Evolutionary conservation across 2,888 invertebrate genomes (phyloP), one percentile per base, ranked within the genome.

Genomic region (Diadromus collaris): DNA sequence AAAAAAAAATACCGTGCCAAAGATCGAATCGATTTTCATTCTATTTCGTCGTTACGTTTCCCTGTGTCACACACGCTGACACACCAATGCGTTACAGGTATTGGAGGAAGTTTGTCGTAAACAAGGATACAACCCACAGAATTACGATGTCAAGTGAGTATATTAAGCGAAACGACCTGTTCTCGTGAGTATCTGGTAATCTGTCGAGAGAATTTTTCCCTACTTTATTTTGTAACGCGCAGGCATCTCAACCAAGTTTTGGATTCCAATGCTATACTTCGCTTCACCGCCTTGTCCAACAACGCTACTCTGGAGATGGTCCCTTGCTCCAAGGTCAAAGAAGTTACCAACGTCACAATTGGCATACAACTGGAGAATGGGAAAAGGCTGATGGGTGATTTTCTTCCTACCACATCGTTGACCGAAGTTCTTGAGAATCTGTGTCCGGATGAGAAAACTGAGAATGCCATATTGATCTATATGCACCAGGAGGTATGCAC

Each of bases 241-340:
- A 93, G 93, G 88, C 97, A 97, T 90, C 96, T 96, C 85, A 96
- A 96, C 85, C 95, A 95, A 88, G 91, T 95, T 32, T 88, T 97
- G 32, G 97, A 98, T 89, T 92, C 95, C 60, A 94, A 96, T 56
- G 93, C 94, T 54, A 95, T 95, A 69, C 93, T 98, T 74, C 94
- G 97, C 29, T 97, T 96, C 91, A 95, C 97, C 70, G 97, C 97
- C 41, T 92, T 98, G 73, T 95, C 98, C 3, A 98, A 98, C 90
- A 98, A 97, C 92, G 98, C 97, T 54, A 94, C 95, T 71, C 91
- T 98, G 64, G 98, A 98, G 92, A 93, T 98, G 93, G 93, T 95
- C 46, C 93, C 94, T 84, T 93, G 94, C 41, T 92, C 93, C 38
- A 94, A 92, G 84, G 93, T 92, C 77, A 93, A 97, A 72, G 92